phyloP scores from a whole-genome alignment of 2,888 invertebrate species.

The Alloscopus bannaensis region DNA sequence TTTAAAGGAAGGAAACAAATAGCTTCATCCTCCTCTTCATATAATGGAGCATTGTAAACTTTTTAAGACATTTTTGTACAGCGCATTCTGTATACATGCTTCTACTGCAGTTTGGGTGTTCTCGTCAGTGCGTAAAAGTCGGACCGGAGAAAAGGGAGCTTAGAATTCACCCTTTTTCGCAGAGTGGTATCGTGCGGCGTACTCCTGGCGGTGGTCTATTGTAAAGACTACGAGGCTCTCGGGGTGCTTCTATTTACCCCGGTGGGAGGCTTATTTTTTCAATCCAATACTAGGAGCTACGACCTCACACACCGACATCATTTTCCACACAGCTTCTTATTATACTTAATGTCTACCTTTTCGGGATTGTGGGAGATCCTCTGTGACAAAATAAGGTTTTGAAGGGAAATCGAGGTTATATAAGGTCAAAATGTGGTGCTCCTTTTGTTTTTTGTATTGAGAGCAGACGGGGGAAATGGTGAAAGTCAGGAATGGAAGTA shows the following conservation, averaged over 20 bases:
- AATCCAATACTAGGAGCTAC: conserved; percentile 17
- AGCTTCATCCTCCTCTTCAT: conserved; percentile 22
- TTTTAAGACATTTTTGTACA: conserved; percentile 10
- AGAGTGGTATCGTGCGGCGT: not conserved
- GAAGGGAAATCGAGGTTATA: not conserved
- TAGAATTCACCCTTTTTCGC: not conserved
- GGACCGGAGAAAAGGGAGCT: no score
- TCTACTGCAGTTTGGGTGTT: no score
- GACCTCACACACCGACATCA: no score
- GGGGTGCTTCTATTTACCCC: conserved; percentile 26
- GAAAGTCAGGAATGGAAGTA: conserved; percentile 17
- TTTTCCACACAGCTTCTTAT: conserved; percentile 10
- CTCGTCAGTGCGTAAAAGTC: no score
- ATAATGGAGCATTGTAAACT: conserved; percentile 30
- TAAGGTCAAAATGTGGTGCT: not conserved
- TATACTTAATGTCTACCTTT: no score
- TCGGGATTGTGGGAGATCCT: no score
- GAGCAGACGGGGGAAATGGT: not conserved
- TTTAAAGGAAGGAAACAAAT: conserved; percentile 38
- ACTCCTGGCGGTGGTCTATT: not conserved
- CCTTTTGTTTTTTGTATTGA: not conserved
- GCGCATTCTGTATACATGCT: no score
- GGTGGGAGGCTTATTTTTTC: conserved; percentile 20
- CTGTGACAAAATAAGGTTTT: not conserved
- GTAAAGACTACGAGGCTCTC: not conserved